phyloP scores from a whole-genome alignment of 1,140 invertebrate genomes.

The Manduca sexta region DNA sequence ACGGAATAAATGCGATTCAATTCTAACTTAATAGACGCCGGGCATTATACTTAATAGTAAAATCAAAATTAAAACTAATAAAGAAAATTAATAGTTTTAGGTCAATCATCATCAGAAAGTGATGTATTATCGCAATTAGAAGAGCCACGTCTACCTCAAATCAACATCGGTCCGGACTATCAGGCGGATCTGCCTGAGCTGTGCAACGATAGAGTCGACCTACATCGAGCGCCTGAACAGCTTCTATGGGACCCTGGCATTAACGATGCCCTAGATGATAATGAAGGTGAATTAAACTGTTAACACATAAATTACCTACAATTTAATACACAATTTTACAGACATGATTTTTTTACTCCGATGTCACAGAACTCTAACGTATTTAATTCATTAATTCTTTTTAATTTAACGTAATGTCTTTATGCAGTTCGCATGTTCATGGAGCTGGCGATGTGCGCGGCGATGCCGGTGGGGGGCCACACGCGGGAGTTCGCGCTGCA shows the following conservation, averaged over 20 bases:
- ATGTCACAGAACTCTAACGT: too few species aligned
- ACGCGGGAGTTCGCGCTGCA: constrained; percentile 97
- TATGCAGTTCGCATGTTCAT: constrained; percentile 86
- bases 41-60: too few species aligned
- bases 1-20: too few species aligned
- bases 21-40: too few species aligned
- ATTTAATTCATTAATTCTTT: too few species aligned
- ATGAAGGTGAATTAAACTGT: constrained; percentile 77
- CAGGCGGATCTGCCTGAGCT: constrained; percentile 87
- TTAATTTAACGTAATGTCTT: constrained; percentile 6
- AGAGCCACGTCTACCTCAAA: constrained; percentile 64
- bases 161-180: constrained; percentile 93
- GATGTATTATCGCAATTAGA: constrained; percentile 42
- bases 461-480: constrained; percentile 90
- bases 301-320: too few species aligned
- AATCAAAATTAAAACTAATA: too few species aligned
- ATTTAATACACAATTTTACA: too few species aligned
- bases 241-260: constrained; percentile 91
- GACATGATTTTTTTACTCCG: too few species aligned
- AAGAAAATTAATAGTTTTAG: too few species aligned
- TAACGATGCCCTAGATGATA: constrained; percentile 79
- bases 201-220: constrained; percentile 67
- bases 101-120: constrained; percentile 19
- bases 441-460: constrained; percentile 94
- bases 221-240: constrained; percentile 77